Evolutionary conservation across 2,888 invertebrate genomes (phyloP), one percentile per base, ranked within the genome.

Genomic region (Anodontia alba): DNA sequence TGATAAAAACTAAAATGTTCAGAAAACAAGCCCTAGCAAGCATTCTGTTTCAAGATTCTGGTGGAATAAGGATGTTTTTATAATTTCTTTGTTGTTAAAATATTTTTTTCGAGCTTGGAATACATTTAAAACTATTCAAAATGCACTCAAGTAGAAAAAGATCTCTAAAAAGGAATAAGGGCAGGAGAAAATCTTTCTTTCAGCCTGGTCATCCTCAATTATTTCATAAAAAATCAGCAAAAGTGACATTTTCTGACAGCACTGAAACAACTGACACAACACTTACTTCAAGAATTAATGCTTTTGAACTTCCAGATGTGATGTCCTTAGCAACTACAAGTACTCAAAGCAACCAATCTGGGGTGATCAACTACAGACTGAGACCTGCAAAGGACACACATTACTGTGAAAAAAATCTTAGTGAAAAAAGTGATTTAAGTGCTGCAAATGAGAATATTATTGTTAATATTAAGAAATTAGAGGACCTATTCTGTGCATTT

Each of bases 381-480:
- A n/a, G n/a, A n/a, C n/a, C n/a, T n/a, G n/a, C n/a, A n/a, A n/a
- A 29, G 7, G 10, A 17, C 29, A 10, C 7, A 29, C 29, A 57
- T 57, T 26, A 23, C 8, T 29, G 29, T 57, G 57, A 26, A 8
- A 7, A 57, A 1, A 29, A 20, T 23, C 5, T 1, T 29, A 10
- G 51, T 51, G 17, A 23, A 57, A 26, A 23, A 3, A 29, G 29
- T 57, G 57, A n/a, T n/a, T n/a, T n/a, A n/a, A n/a, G n/a, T n/a
- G n/a, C n/a, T n/a, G n/a, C n/a, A 62, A 17, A 62, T 62, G 62
- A 62, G 20, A 62, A 62, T 62, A 33, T 62, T 17, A 62, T 62
- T 62, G 62, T 62, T 3, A 62, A 62, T 33, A 17, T 62, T 1
- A 62, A 20, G 62, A 31, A 62, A 33, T 17, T 62, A 33, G 62